Conservation (phyloP, 2,797 vertebrate species). For the Allobates femoralis region DNA sequence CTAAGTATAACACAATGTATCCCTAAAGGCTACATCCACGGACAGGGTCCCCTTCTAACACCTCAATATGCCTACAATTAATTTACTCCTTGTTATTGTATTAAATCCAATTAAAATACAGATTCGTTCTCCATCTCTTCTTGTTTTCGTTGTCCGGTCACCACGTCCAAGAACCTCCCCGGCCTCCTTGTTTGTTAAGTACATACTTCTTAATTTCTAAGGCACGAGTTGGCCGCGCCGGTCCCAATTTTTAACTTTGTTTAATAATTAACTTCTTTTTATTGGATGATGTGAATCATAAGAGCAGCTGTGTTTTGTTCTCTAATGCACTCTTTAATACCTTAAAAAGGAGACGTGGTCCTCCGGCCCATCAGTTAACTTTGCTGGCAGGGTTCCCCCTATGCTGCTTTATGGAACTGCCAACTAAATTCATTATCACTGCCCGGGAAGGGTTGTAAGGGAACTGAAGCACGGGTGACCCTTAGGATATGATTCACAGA, state of each 20-base stretch:
- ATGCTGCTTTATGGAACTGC: conserved; percentile 38
- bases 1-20: neutral
- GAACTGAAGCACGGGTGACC: conserved; percentile 21
- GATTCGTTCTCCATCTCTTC: neutral
- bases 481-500: conserved; percentile 20
- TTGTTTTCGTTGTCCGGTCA: conserved; percentile 1
- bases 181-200: conserved; percentile 41
- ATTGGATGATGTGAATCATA: conserved; percentile 56
- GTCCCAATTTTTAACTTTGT: conserved; percentile 58
- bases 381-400: conserved; percentile 47
- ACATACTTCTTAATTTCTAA: conserved; percentile 55
- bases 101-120: conserved; percentile 17
- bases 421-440: conserved; percentile 46
- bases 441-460: conserved; percentile 17
- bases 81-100: neutral
- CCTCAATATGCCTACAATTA: neutral
- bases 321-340: conserved; percentile 60
- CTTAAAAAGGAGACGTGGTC: conserved; percentile 62
- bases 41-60: no score
- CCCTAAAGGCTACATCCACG: no score
- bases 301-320: conserved; percentile 61
- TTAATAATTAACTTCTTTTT: conserved; percentile 63
- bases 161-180: conserved; percentile 36
- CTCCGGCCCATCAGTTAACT: conserved; percentile 61
- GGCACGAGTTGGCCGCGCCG: conserved; percentile 53